A percentile compares a stretch with the other conserved stretches of the same genome.
Conservation (phyloP, 92 coral and sea anemone species). For the Parazoanthus swiftii region DNA sequence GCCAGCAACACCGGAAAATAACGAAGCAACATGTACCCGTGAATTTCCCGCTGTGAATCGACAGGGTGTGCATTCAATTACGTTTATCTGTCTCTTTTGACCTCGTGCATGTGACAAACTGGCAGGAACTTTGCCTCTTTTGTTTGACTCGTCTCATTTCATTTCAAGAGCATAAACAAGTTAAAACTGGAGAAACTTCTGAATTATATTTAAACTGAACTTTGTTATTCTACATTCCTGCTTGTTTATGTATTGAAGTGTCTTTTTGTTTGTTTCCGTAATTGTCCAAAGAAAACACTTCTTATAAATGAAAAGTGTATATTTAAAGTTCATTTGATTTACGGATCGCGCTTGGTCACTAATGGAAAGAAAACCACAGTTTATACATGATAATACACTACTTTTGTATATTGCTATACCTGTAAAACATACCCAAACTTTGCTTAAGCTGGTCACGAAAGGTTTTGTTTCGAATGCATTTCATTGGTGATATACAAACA, state of each 20-base stretch:
- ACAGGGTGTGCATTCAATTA: not conserved
- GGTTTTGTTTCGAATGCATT: not conserved
- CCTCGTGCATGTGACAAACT: slow-evolving; percentile 1
- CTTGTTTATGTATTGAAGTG: not conserved
- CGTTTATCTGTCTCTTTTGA: not conserved
- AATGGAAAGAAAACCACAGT: not conserved
- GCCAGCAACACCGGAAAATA: slow-evolving; percentile 10
- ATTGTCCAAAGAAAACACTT: slow-evolving; percentile 2
- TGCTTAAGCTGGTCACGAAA: slow-evolving; percentile 7
- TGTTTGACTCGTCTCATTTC: not conserved
- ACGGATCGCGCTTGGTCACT: too few species aligned
- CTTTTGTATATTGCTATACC: not conserved
- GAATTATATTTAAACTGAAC: not conserved
- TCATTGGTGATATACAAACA: not conserved
- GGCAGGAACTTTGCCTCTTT: not conserved
- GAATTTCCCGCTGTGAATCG: slow-evolving; percentile 1
- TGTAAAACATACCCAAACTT: not conserved
- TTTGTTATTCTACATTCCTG: not conserved
- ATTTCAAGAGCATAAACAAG: not conserved
- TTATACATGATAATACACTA: not conserved
- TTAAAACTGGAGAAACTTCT: not conserved
- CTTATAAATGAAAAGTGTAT: too few species aligned
- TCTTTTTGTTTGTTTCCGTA: not conserved
- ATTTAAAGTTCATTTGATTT: too few species aligned
- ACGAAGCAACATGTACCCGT: slow-evolving; percentile 4